These are phyloP conservation scores for Gambusia yucatana DNA, from an alignment of 2,797 vertebrate genomes.

Conservation along the genomic window DNA sequence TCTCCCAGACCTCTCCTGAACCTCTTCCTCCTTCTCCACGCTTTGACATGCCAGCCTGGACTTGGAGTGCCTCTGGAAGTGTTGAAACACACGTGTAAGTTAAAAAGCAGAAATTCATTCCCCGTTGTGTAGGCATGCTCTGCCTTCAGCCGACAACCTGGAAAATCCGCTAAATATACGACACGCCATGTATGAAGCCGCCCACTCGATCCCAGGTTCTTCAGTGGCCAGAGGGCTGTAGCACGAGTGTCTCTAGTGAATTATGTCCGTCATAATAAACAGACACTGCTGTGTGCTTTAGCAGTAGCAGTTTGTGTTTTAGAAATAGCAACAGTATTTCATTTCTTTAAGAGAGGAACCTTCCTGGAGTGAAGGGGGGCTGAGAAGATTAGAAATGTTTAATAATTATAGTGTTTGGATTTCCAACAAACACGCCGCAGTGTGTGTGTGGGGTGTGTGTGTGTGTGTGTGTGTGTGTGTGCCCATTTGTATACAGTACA, in stretches of 20 bases:
- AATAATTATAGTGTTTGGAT: slow-evolving; percentile 72
- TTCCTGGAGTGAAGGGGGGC: slow-evolving; percentile 43
- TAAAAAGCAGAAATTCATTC: background rate
- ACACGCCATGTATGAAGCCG: slow-evolving; percentile 8
- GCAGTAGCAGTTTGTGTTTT: slow-evolving; percentile 26
- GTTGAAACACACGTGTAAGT: slow-evolving; percentile 1
- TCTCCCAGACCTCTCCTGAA: slow-evolving; percentile 81
- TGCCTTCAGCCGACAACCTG: slow-evolving; percentile 9
- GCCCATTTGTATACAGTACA: slow-evolving; percentile 32
- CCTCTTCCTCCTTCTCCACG: slow-evolving; percentile 89
- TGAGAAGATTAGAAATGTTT: slow-evolving; percentile 57
- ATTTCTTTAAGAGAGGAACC: slow-evolving; percentile 26
- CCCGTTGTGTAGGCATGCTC: background rate
- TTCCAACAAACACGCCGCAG: slow-evolving; percentile 44
- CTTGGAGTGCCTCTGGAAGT: slow-evolving; percentile 87
- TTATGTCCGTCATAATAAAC: background rate
- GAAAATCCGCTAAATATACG: slow-evolving; percentile 20
- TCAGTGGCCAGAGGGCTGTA: background rate
- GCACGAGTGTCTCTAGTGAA: slow-evolving; percentile 23
- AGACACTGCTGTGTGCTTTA: slow-evolving; percentile 9
- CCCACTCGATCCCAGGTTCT: slow-evolving; percentile 26
- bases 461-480: slow-evolving; percentile 21
- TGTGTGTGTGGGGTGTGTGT: background rate
- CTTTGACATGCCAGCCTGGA: slow-evolving; percentile 86
- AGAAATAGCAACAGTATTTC: slow-evolving; percentile 25